phyloP scores from a whole-genome alignment of 2,113 vertebrate species.

The Eolophus roseicapilla region DNA sequence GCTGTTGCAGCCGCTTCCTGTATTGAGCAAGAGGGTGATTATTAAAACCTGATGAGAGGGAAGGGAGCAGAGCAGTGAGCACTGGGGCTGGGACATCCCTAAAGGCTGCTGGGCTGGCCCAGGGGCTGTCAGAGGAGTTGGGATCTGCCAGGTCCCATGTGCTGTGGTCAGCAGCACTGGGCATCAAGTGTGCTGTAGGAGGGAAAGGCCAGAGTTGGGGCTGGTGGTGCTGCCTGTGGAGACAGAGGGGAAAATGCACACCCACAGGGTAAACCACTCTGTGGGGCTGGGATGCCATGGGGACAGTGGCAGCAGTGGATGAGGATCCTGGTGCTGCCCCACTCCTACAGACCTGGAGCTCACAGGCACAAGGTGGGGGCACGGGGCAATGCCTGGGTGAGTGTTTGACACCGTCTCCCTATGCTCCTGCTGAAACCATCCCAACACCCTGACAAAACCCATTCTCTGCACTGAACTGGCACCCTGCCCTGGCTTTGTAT shows the following conservation, averaged over 20 bases:
- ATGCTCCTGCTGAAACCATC: background rate
- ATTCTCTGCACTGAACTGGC: accelerated
- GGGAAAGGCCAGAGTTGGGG: background rate
- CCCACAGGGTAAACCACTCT: background rate
- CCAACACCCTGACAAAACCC: accelerated
- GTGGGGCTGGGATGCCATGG: background rate
- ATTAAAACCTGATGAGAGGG: background rate
- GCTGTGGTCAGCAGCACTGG: background rate
- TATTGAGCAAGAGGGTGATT: background rate
- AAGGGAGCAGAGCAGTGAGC: background rate
- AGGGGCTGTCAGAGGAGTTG: accelerated
- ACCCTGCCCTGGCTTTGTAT: background rate
- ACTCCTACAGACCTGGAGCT: accelerated
- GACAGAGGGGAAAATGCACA: background rate
- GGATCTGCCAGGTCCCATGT: background rate
- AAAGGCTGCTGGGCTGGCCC: background rate
- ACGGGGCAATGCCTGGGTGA: background rate
- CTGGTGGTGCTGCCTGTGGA: background rate
- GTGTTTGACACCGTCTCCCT: background rate
- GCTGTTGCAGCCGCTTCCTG: background rate
- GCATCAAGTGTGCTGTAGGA: accelerated
- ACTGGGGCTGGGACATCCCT: accelerated
- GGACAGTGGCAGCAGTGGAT: background rate
- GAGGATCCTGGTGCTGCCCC: accelerated
- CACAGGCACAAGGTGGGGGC: accelerated